phyloP scores from a whole-genome alignment of 2,113 vertebrate genomes.

The Perccottus glenii region DNA sequence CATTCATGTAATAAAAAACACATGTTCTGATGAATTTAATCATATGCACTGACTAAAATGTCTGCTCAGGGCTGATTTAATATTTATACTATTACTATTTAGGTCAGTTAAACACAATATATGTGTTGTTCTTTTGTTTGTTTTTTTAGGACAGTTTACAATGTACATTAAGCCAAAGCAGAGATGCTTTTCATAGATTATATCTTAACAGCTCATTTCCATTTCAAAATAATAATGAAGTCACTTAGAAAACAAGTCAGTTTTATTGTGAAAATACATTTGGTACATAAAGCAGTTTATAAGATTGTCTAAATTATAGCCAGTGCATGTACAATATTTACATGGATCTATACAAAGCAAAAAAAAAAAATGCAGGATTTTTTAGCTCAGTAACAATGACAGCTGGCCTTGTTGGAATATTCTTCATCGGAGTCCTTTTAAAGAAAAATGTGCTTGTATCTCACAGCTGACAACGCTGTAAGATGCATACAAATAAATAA shows the following conservation, averaged over 20 bases:
- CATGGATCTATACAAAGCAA: constrained; percentile 46
- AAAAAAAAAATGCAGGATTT: constrained; percentile 28
- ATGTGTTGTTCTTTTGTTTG: too few relatives aligned
- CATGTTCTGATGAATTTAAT: constrained; percentile 54
- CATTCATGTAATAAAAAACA: constrained; percentile 54
- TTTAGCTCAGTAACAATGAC: constrained; percentile 58
- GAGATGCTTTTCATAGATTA: too few relatives aligned
- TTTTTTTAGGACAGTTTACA: too few relatives aligned
- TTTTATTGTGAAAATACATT: constrained; percentile 81
- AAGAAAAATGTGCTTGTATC: constrained; percentile 60
- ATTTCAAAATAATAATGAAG: constrained; percentile 41
- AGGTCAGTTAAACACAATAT: constrained; percentile 23
- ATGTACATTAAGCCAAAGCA: too few relatives aligned
- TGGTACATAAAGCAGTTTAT: constrained; percentile 67
- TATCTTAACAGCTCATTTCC: too few relatives aligned
- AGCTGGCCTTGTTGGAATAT: constrained; percentile 57
- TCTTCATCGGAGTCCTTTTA: constrained; percentile 68
- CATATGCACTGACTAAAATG: constrained; percentile 41
- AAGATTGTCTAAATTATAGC: constrained; percentile 59
- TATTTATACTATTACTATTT: constrained; percentile 75
- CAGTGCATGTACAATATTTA: constrained; percentile 72
- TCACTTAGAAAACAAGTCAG: constrained; percentile 40
- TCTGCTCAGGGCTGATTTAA: constrained; percentile 63
- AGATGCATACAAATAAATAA: constrained; percentile 68
- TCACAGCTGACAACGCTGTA: constrained; percentile 39